These are phyloP conservation scores for Neodiprion lecontei DNA, from an alignment of 1,140 invertebrate genomes.

Conservation along the genomic window DNA sequence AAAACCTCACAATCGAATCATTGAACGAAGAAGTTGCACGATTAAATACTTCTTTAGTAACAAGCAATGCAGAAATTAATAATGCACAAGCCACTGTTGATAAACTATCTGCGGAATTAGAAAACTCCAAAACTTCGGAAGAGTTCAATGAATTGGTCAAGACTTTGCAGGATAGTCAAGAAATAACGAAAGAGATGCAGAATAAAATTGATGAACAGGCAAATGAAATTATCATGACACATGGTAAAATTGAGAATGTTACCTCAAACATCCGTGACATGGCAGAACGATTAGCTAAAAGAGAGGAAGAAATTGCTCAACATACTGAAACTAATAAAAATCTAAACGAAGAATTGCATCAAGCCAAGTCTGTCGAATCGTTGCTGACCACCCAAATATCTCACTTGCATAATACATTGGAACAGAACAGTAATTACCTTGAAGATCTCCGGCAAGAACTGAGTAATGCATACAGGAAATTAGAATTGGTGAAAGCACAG, in stretches of 20 bases:
- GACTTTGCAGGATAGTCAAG: slow-evolving; percentile 47
- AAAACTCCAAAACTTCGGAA: slow-evolving; percentile 39
- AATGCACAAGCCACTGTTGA: slow-evolving; percentile 35
- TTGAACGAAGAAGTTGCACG: slow-evolving; percentile 39
- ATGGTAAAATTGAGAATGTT: slow-evolving; percentile 38
- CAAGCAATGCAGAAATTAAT: slow-evolving; percentile 27
- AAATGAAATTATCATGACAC: slow-evolving; percentile 42
- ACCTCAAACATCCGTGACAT: slow-evolving; percentile 39
- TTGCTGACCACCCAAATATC: slow-evolving; percentile 50
- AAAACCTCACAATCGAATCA: slow-evolving; percentile 28
- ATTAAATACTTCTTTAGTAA: slow-evolving; percentile 22
- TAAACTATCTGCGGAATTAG: slow-evolving; percentile 33
- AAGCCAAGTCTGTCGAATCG: slow-evolving; percentile 43
- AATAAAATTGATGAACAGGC: slow-evolving; percentile 46
- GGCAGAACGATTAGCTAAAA: slow-evolving; percentile 35
- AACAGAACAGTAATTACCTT: slow-evolving; percentile 48
- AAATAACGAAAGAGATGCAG: slow-evolving; percentile 49
- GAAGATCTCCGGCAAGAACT: slow-evolving; percentile 55
- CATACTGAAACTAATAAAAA: slow-evolving; percentile 23
- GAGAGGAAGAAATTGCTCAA: slow-evolving; percentile 32
- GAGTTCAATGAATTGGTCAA: slow-evolving; percentile 57
- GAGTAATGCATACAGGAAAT: slow-evolving; percentile 53
- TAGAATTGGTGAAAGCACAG: slow-evolving; percentile 59
- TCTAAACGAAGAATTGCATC: slow-evolving; percentile 24
- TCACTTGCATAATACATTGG: slow-evolving; percentile 41